Evolutionary conservation across 2,888 invertebrate genomes (phyloP), one percentile per base, ranked within the genome.

Genomic region (Amphipoea oculea): DNA sequence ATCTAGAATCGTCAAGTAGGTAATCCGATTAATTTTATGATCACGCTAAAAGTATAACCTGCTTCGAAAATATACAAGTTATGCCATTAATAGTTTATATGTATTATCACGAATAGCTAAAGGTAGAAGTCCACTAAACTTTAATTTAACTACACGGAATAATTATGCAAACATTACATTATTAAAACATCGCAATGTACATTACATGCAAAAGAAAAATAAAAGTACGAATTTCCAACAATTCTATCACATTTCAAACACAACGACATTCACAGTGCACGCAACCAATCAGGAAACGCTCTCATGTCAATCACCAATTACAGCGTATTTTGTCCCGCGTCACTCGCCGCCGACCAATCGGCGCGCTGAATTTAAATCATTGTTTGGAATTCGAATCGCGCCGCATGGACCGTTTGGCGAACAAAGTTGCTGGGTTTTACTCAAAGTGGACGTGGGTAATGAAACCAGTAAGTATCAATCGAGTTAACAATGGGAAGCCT

Each of bases 221-320:
- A 11, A 42, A 66, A 2, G 23, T 23, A 0, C 2, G 6, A 69
- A 54, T 57, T 63, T 20, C 68, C 63, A 84, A 36, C 91, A 76
- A 48, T 84, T 93, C 93, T 92, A 91, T 69, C 68, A 81, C 72
- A 83, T 91, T 94, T 88, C 67, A 83, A 93, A 90, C 63, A 36
- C 91, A 89, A 88, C 88, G 79, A 82, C 82, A 88, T 86, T 90
- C 89, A 83, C 87, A 82, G 85, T 83, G 85, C 90, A 90, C 87
- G 84, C 88, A 89, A 91, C 95, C 95, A 94, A 95, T 95, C 95
- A 95, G 95, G 95, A 95, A 96, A 92, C 93, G 89, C 92, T 94
- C 95, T 94, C 95, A 94, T 95, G 96, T 95, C 96, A 95, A 95
- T 96, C 96, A 95, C 96, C 96, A 96, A 96, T 96, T 96, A 96